phyloP scores from a whole-genome alignment of 2,888 invertebrate genomes.

The Tanypteryx hageni region DNA sequence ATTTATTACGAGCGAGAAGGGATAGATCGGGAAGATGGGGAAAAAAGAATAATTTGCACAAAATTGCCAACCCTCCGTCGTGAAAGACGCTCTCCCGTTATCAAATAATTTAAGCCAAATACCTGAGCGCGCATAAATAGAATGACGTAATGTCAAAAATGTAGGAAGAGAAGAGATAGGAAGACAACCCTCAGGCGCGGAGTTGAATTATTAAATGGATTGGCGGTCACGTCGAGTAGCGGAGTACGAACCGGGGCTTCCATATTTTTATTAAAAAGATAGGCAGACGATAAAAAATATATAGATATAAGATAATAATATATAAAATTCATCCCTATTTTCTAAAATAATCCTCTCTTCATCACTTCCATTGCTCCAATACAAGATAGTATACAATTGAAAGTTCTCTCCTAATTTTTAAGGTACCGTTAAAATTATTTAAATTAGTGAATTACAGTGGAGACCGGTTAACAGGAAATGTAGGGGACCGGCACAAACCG shows the following conservation, averaged over 20 bases:
- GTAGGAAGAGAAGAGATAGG: not conserved
- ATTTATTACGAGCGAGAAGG: not conserved
- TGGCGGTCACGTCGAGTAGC: not conserved
- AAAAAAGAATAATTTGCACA: not conserved
- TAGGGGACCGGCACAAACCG: too few relatives aligned
- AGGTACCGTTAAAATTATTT: too few relatives aligned
- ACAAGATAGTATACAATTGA: too few relatives aligned
- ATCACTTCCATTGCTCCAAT: too few relatives aligned
- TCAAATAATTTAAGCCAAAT: not conserved
- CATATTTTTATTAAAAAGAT: not conserved
- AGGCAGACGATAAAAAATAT: too few relatives aligned
- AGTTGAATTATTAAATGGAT: not conserved
- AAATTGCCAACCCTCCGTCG: not conserved
- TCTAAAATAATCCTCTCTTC: too few relatives aligned
- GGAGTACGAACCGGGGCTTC: not conserved
- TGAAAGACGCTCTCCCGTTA: not conserved
- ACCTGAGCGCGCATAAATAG: conserved; percentile 22
- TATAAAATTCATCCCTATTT: too few relatives aligned
- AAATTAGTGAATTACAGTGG: too few relatives aligned
- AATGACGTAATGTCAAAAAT: not conserved
- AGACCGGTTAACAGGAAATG: too few relatives aligned
- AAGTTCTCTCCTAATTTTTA: too few relatives aligned
- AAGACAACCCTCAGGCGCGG: not conserved
- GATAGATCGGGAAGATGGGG: not conserved
- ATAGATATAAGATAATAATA: too few relatives aligned